phyloP scores from a whole-genome alignment of 1,140 invertebrate genomes.

The Drosophila sucinea region DNA sequence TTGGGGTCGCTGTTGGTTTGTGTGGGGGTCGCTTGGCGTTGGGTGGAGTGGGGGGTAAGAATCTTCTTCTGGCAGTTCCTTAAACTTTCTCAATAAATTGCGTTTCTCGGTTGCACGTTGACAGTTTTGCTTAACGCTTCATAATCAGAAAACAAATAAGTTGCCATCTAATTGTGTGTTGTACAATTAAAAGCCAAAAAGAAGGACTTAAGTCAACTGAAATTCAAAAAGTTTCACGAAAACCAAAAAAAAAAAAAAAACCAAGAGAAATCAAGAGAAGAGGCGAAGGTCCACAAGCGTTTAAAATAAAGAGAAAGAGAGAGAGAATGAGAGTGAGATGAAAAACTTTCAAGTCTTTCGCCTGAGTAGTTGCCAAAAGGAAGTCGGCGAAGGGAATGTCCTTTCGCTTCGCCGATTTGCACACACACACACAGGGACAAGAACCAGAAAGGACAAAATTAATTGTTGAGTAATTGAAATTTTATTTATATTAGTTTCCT shows the following conservation, averaged over 20 bases:
- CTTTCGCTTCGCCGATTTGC: constrained; percentile 69
- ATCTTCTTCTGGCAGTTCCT: background rate
- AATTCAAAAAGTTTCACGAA: constrained; percentile 26
- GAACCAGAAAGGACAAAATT: constrained; percentile 66
- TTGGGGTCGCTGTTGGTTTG: background rate
- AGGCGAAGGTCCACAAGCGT: constrained; percentile 15
- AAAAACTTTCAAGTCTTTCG: constrained; percentile 44
- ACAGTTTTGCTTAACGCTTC: constrained; percentile 83
- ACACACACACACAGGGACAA: constrained; percentile 37
- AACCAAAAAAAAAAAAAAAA: background rate
- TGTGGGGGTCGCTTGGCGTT: background rate
- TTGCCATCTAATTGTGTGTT: constrained; percentile 79
- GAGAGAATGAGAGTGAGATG: background rate
- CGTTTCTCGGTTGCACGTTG: constrained; percentile 77
- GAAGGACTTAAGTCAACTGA: constrained; percentile 54
- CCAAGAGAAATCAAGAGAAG: background rate
- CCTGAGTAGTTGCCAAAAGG: constrained; percentile 56
- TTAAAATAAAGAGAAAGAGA: background rate
- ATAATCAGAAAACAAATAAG: constrained; percentile 83
- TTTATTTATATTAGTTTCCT: constrained; percentile 83
- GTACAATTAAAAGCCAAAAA: constrained; percentile 70
- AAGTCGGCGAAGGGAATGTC: constrained; percentile 37
- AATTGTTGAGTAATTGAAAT: constrained; percentile 83
- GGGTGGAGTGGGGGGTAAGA: background rate
- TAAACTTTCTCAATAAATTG: constrained; percentile 82